These are phyloP conservation scores for Andrena flavipes DNA, from an alignment of 2,888 invertebrate species.

Conservation along the genomic window DNA sequence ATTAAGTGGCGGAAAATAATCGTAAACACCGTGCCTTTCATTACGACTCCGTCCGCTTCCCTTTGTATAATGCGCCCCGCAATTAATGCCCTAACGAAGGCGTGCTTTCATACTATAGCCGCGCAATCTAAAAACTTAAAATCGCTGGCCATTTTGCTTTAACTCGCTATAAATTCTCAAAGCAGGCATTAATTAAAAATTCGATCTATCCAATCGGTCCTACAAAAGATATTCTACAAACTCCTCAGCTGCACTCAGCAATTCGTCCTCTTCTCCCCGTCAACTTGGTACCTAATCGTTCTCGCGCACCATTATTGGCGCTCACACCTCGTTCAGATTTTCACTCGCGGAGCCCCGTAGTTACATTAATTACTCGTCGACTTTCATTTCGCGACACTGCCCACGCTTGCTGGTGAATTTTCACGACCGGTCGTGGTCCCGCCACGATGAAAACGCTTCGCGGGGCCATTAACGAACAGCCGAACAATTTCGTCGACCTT, in stretches of 20 bases:
- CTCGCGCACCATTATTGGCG: conserved; percentile 20
- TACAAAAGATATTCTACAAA: background rate
- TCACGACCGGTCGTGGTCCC: background rate
- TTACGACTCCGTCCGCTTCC: background rate
- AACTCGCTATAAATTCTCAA: no score
- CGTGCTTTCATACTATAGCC: background rate
- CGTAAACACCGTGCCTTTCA: conserved; percentile 14
- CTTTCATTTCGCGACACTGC: conserved; percentile 22
- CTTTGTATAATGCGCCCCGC: background rate
- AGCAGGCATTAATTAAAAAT: no score
- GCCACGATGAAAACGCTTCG: conserved; percentile 36
- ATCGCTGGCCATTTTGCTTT: background rate
- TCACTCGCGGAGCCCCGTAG: background rate
- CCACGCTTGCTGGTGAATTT: conserved; percentile 16
- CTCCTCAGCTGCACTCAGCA: background rate
- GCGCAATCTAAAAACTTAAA: background rate
- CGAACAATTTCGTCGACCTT: conserved; percentile 61
- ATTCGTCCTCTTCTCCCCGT: background rate
- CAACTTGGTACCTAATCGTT: conserved; percentile 20
- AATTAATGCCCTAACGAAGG: background rate
- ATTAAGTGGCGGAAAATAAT: conserved; percentile 45
- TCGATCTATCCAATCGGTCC: background rate
- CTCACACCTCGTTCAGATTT: conserved; percentile 1
- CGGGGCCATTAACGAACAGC: conserved; percentile 57
- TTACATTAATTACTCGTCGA: conserved; percentile 47